Conservation (phyloP, 2,888 invertebrate species). For the Leptinotarsa haldemani region DNA sequence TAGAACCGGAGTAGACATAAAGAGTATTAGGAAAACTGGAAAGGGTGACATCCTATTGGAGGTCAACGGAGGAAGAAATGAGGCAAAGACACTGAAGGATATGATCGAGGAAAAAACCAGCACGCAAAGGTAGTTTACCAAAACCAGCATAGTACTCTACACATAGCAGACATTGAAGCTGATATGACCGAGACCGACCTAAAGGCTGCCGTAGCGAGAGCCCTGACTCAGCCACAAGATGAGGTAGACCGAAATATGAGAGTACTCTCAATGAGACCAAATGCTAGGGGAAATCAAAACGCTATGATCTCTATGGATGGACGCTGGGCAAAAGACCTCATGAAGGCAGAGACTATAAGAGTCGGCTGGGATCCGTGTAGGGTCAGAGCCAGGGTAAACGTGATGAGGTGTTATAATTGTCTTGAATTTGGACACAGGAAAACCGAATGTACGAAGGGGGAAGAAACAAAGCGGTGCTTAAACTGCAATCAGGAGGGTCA, state of each 20-base stretch:
- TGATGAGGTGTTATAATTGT: background rate
- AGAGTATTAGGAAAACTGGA: background rate
- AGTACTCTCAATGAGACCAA: background rate
- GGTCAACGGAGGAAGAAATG: background rate
- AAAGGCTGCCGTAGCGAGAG: background rate
- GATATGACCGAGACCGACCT: background rate
- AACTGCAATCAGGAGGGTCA: background rate
- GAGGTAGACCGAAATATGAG: background rate
- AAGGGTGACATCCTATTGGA: background rate
- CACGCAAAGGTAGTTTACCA: background rate
- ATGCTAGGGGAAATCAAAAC: background rate
- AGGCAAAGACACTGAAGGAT: background rate
- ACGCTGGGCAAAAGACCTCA: background rate
- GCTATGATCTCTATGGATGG: background rate
- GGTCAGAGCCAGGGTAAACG: background rate
- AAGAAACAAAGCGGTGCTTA: background rate
- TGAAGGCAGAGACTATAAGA: background rate
- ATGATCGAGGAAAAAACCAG: background rate
- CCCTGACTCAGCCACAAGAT: background rate
- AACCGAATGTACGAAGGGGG: background rate
- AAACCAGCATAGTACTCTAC: background rate
- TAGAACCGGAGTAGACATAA: background rate
- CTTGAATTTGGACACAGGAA: background rate
- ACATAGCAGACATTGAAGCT: background rate
- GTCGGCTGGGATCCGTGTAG: background rate